phyloP scores from a whole-genome alignment of 2,113 vertebrate genomes.

The Abramis brama region DNA sequence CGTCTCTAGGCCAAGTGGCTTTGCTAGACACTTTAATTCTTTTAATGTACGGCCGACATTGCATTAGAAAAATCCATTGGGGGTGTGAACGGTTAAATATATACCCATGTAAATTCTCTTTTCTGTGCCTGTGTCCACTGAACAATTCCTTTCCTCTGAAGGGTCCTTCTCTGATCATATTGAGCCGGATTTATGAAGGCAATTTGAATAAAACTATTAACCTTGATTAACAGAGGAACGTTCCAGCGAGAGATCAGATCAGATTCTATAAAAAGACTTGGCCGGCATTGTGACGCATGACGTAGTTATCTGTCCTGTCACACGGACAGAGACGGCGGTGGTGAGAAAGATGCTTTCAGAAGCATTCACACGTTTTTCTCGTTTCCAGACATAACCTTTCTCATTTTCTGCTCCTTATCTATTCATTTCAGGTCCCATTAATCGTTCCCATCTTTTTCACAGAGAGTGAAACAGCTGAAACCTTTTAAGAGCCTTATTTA shows the following conservation, averaged over 20 bases:
- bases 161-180: conserved; percentile 48
- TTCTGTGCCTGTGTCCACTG: neutral
- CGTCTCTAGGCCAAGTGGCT: conserved; percentile 45
- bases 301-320: conserved; percentile 14
- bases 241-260: conserved; percentile 25
- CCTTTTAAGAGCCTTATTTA: neutral
- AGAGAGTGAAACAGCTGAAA: neutral
- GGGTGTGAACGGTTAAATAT: neutral
- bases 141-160: conserved; percentile 34
- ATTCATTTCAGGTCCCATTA: conserved; percentile 11
- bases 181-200: conserved; percentile 50
- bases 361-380: neutral
- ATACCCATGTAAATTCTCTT: neutral
- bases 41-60: conserved; percentile 55
- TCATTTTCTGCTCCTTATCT: conserved; percentile 19
- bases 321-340: neutral
- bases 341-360: neutral
- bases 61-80: conserved; percentile 1
- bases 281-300: conserved; percentile 11
- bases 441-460: conserved; percentile 6
- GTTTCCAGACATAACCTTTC: neutral
- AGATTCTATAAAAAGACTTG: conserved; percentile 30
- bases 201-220: conserved; percentile 59
- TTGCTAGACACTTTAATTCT: conserved; percentile 62
- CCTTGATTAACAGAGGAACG: conserved; percentile 44